Conservation (phyloP, 2,888 invertebrate species). For the Drosophila paucipuncta region DNA sequence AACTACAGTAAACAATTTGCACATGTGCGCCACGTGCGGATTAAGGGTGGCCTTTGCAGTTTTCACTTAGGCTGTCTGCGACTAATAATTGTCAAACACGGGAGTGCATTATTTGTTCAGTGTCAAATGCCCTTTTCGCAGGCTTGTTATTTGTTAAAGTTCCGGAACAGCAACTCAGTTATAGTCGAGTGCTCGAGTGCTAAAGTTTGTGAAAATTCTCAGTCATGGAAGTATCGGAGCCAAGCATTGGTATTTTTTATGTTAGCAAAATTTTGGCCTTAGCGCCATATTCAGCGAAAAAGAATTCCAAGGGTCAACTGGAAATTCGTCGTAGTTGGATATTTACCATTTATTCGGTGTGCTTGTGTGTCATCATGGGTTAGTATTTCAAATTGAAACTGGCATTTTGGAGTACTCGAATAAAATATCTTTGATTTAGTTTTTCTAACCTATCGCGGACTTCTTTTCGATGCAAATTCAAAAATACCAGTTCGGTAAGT, state of each 20-base stretch:
- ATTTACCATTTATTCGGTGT: slow-evolving; percentile 80
- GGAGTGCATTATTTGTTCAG: slow-evolving; percentile 70
- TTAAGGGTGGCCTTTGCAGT: slow-evolving; percentile 1
- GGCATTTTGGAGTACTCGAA: not conserved
- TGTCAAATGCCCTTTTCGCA: slow-evolving; percentile 58
- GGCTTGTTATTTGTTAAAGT: slow-evolving; percentile 29
- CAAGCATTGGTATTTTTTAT: slow-evolving; percentile 83
- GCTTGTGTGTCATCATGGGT: slow-evolving; percentile 80
- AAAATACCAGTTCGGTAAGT: slow-evolving; percentile 83
- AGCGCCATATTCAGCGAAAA: slow-evolving; percentile 81
- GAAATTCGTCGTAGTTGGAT: slow-evolving; percentile 80
- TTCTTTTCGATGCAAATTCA: slow-evolving; percentile 84
- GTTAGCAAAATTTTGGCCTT: slow-evolving; percentile 81
- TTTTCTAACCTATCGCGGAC: slow-evolving; percentile 83
- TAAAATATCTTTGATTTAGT: slow-evolving; percentile 51
- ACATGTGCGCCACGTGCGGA: slow-evolving; percentile 1
- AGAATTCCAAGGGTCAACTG: slow-evolving; percentile 75
- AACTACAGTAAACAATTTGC: slow-evolving; percentile 55
- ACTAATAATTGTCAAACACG: slow-evolving; percentile 73
- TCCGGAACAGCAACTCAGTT: slow-evolving; percentile 23
- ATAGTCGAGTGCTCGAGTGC: slow-evolving; percentile 24
- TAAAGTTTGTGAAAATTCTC: slow-evolving; percentile 15
- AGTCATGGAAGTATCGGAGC: slow-evolving; percentile 83
- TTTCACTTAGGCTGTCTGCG: slow-evolving; percentile 49
- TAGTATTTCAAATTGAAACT: slow-evolving; percentile 26